Conservation (phyloP, 2,113 vertebrate species). For the Perccottus glenii region DNA sequence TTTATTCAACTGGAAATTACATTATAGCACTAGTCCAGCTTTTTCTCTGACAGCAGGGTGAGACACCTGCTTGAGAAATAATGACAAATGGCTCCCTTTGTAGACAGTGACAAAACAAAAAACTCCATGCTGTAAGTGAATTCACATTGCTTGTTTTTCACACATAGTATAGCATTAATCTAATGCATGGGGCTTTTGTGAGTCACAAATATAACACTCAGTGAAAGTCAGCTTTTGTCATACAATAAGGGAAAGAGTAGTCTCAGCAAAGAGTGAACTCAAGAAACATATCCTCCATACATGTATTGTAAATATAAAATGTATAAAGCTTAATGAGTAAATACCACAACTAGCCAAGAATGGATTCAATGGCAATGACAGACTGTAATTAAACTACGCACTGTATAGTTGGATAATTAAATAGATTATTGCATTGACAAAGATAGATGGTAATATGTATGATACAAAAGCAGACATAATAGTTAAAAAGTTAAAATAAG, state of each 20-base stretch:
- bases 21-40: not conserved
- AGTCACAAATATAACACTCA: constrained; percentile 12
- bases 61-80: constrained; percentile 46
- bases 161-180: not conserved
- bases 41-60: constrained; percentile 16
- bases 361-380: too few species aligned
- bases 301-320: too few species aligned
- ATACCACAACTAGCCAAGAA: too few species aligned
- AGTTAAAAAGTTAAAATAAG: too few species aligned
- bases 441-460: too few species aligned
- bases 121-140: not conserved
- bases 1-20: too few species aligned
- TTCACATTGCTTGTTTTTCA: constrained; percentile 12
- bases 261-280: not conserved
- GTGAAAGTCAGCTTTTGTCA: not conserved
- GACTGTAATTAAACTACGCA: too few species aligned
- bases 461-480: too few species aligned
- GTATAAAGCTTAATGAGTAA: too few species aligned
- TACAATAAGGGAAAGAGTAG: not conserved
- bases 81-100: constrained; percentile 67
- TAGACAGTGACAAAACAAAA: not conserved
- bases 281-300: not conserved
- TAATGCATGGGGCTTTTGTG: not conserved
- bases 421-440: too few species aligned
- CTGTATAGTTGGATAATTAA: too few species aligned